Evolutionary conservation across 2,888 invertebrate species (phyloP).

Genomic region (Andricus curvator): DNA sequence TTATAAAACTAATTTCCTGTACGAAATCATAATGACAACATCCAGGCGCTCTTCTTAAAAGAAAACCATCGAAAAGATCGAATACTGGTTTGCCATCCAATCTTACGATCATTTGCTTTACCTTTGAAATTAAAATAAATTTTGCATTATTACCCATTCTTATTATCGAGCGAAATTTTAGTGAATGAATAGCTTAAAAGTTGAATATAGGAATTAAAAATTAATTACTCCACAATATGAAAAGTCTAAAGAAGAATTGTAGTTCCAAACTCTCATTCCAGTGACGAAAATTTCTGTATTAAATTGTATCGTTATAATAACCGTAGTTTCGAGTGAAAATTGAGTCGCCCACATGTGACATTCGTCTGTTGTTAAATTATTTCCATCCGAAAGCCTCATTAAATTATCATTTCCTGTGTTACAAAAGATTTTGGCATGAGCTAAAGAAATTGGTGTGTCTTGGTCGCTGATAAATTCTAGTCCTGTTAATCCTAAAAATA

Average conservation of each 20-base stretch:
- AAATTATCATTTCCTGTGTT: slow-evolving; percentile 74
- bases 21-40: slow-evolving; percentile 88
- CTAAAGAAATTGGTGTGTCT: slow-evolving; percentile 55
- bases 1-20: slow-evolving; percentile 81
- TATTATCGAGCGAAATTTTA: not conserved
- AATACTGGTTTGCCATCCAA: slow-evolving; percentile 69
- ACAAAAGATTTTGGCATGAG: slow-evolving; percentile 56
- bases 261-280: slow-evolving; percentile 90
- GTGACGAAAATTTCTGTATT: slow-evolving; percentile 64
- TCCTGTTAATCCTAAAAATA: slow-evolving; percentile 65
- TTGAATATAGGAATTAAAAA: slow-evolving; percentile 8
- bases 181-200: not conserved
- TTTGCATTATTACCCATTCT: not conserved
- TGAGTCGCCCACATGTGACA: slow-evolving; percentile 84
- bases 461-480: slow-evolving; percentile 65
- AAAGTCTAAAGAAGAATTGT: slow-evolving; percentile 86
- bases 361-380: slow-evolving; percentile 84
- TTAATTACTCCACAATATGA: slow-evolving; percentile 83
- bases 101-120: slow-evolving; percentile 69
- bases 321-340: slow-evolving; percentile 62
- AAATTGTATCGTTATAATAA: slow-evolving; percentile 59
- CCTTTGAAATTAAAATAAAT: slow-evolving; percentile 59
- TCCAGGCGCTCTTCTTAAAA: slow-evolving; percentile 87
- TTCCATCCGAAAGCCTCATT: slow-evolving; percentile 83
- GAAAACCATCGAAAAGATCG: slow-evolving; percentile 77